Base-by-base conservation (phyloP, 2,113 vertebrate genomes). In the Barnardius zonarius region DNA sequence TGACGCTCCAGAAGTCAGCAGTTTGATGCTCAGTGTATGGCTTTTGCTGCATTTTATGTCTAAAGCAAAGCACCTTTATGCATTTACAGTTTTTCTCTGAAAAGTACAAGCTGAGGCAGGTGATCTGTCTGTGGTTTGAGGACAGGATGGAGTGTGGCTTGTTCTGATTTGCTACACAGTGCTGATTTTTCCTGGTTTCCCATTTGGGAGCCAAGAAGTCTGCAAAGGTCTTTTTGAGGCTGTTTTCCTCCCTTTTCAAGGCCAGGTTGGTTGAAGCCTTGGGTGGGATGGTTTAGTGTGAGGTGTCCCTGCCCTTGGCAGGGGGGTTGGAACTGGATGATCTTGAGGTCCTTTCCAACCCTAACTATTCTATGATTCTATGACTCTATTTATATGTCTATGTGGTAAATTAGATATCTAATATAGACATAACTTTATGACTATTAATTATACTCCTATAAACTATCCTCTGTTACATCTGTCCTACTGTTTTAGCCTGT, bases 21-120 rank as follows among this genome's bases (percentile, higher is more conserved):
- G 35, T 2, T 43, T 33, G 79, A n/a, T 37, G 20, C 74, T 51
- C 84, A 13, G 30, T 0, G 0, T 10, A 11, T 0, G 2, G 2
- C 9, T 66, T 72, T 44, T 20, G 3, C 14, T 11, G 39, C 0
- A 3, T 10, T 83, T 46, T 25, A 17, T 28, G 16, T 11, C 28
- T 27, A 5, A 54, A 57, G n/a, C 19, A 24, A 51, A 18, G 15
- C 15, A 64, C 37, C 35, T 37, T 41, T 10, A n/a, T 19, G 23
- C 7, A 61, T 61, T 76, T 57, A 52, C 7, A 7, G 14, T 2
- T 76, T 37, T 54, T 7, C 51, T 39, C 28, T 35, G 35, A 41
- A 75, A 92, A 76, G 14, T 0, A 19, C 77, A 63, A 44, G 63
- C 4, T 44, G 22, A 41, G 24, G 27, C 46, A 19, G 43, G 27